Evolutionary conservation across 2,888 invertebrate genomes (phyloP).

Genomic region (Ryuthela nishihirai): DNA sequence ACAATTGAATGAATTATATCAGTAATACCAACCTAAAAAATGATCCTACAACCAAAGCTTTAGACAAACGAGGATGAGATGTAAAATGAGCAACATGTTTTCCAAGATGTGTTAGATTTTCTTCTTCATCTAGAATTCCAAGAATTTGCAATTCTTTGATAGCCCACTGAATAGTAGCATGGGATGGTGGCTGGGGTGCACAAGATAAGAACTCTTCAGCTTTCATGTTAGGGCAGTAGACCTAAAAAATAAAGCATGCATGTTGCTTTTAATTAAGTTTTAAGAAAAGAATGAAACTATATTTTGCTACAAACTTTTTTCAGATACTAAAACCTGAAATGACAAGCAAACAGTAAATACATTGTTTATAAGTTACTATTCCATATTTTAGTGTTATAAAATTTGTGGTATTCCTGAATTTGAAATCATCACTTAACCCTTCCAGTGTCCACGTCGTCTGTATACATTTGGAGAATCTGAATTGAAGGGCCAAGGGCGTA

Average conservation of each 20-base stretch:
- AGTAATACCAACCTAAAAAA: conserved; percentile 51
- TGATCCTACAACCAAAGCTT: conserved; percentile 59
- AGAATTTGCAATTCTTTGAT: conserved; percentile 62
- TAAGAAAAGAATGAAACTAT: neutral
- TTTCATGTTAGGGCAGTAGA: conserved; percentile 40
- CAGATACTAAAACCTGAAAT: too few species aligned
- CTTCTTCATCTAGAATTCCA: conserved; percentile 60
- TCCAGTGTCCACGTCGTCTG: too few species aligned
- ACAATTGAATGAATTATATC: too few species aligned
- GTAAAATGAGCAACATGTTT: conserved; percentile 56
- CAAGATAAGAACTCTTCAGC: conserved; percentile 58
- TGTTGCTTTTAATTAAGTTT: too few species aligned
- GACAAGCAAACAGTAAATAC: too few species aligned
- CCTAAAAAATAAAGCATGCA: conserved; percentile 14
- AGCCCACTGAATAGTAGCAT: conserved; percentile 58
- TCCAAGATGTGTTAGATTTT: conserved; percentile 64
- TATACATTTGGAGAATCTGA: too few species aligned
- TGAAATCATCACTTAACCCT: too few species aligned
- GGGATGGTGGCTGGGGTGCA: conserved; percentile 62
- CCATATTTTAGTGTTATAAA: too few species aligned
- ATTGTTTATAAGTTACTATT: too few species aligned
- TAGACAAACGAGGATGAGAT: conserved; percentile 61
- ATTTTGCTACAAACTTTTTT: too few species aligned
- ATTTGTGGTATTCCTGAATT: too few species aligned
- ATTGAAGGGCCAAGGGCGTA: too few species aligned